Conservation (phyloP, 2,797 vertebrate genomes). For the Monodelphis domestica region DNA sequence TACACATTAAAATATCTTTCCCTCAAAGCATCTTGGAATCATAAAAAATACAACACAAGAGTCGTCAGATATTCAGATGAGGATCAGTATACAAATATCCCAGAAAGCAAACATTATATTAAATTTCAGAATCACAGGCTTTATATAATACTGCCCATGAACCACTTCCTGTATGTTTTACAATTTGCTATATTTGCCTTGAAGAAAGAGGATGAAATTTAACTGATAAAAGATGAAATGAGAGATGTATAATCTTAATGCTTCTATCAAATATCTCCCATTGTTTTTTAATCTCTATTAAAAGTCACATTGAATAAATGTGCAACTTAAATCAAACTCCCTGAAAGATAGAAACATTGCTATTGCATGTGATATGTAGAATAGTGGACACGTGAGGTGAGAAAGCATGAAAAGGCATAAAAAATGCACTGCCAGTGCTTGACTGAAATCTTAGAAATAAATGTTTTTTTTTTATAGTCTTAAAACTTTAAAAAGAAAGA, state of each 20-base stretch:
- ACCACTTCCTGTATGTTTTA: conserved; percentile 63
- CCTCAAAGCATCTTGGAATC: conserved; percentile 80
- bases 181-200: conserved; percentile 68
- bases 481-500: conserved; percentile 85
- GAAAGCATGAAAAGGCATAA: conserved; percentile 81
- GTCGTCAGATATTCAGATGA: conserved; percentile 72
- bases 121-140: conserved; percentile 75
- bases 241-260: conserved; percentile 70
- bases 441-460: conserved; percentile 84
- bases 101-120: conserved; percentile 76
- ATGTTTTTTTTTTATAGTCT: conserved; percentile 73
- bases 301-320: conserved; percentile 75
- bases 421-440: conserved; percentile 79
- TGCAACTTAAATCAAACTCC: conserved; percentile 71
- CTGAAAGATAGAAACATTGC: conserved; percentile 78
- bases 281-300: conserved; percentile 68
- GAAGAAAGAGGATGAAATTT: conserved; percentile 63
- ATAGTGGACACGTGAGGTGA: conserved; percentile 66
- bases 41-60: conserved; percentile 83
- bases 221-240: conserved; percentile 70
- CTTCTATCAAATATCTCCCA: conserved; percentile 64
- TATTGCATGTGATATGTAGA: conserved; percentile 60
- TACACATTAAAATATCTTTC: conserved; percentile 85
- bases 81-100: conserved; percentile 79
- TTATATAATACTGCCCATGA: conserved; percentile 50